Evolutionary conservation across 2,113 vertebrate genomes (phyloP), one percentile per base, ranked within the genome.

Genomic region (Lophura nycthemera): DNA sequence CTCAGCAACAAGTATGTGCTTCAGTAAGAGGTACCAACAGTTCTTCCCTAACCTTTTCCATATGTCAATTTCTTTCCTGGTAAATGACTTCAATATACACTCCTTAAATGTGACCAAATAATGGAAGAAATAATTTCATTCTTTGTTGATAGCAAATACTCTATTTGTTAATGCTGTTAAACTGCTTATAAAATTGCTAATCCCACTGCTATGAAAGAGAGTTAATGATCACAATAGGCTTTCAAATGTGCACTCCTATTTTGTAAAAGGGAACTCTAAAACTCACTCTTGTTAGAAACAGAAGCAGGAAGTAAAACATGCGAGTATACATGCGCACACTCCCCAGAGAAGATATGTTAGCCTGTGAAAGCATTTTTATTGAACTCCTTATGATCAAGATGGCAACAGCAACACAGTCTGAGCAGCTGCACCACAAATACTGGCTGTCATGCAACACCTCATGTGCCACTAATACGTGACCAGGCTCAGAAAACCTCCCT

Each of bases 181-280:
- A 70, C 13, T 36, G 30, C 21, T 66, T 15, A 63, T 77, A 74
- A 74, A 21, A 17, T 32, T 76, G 6, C 14, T 52, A 86, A 59
- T 6, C 3, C 2, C 40, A 65, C 10, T 0, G 0, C 12, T 73
- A 5, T 32, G 10, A 78, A 86, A 54, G 0, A 0, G 10, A 78
- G 25, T 12, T 56, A 71, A 21, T 13, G 78, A 70, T 30, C 40
- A 21, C 36, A 57, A 25, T 6, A 43, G 36, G 47, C 11, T 82
- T 82, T 78, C 25, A 13, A 52, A 38, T 59, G 13, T 47, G 7
- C 6, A 3, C 25, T 6, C 25, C 11, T 4, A 8, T 48, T 89
- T 67, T 3, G 1, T 27, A 65, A 72, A 0, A 5, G 5, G n/a
- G n/a, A 66, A 13, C 10, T 79, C 63, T 76, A 52, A 86, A 65